Evolutionary conservation across 2,888 invertebrate genomes (phyloP).

Genomic region (Hemicrepidius hirtus): DNA sequence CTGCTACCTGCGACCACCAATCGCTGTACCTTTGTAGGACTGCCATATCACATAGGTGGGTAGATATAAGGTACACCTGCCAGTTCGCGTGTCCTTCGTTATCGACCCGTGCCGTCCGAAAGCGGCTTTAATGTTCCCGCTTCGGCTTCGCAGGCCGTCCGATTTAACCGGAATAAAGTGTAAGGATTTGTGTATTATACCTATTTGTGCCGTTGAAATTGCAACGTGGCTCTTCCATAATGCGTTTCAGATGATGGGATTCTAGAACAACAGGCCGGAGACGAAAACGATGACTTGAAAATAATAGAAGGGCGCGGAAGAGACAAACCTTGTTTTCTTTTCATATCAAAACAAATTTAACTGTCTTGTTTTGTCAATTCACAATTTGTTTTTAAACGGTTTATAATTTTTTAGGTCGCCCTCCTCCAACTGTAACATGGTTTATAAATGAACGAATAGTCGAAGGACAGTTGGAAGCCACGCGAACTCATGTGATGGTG

Average conservation of each 20-base stretch:
- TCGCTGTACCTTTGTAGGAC: conserved; percentile 20
- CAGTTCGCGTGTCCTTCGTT: conserved; percentile 55
- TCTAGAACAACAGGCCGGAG: conserved; percentile 59
- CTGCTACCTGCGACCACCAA: conserved; percentile 49
- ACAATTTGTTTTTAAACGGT: background rate
- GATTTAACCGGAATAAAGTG: conserved; percentile 40
- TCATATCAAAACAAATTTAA: conserved; percentile 6
- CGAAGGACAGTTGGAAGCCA: conserved; percentile 82
- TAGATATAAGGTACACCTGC: conserved; percentile 43
- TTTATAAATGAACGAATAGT: conserved; percentile 82
- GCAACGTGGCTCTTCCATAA: conserved; percentile 62
- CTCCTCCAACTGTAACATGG: conserved; percentile 91
- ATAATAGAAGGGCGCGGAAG: conserved; percentile 54
- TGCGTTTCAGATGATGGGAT: conserved; percentile 64
- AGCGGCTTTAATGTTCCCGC: conserved; percentile 36
- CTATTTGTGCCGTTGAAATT: conserved; percentile 53
- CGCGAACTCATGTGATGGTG: conserved; percentile 84
- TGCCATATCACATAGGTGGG: conserved; percentile 20
- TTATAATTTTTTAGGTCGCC: conserved; percentile 78
- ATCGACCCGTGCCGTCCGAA: conserved; percentile 52
- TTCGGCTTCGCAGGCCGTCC: conserved; percentile 35
- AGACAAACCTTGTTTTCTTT: conserved; percentile 8
- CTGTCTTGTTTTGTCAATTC: background rate
- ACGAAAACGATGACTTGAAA: conserved; percentile 57
- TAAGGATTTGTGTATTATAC: conserved; percentile 43